Evolutionary conservation across 2,797 vertebrate species (phyloP).

Genomic region (Arnoldichthys spilopterus): DNA sequence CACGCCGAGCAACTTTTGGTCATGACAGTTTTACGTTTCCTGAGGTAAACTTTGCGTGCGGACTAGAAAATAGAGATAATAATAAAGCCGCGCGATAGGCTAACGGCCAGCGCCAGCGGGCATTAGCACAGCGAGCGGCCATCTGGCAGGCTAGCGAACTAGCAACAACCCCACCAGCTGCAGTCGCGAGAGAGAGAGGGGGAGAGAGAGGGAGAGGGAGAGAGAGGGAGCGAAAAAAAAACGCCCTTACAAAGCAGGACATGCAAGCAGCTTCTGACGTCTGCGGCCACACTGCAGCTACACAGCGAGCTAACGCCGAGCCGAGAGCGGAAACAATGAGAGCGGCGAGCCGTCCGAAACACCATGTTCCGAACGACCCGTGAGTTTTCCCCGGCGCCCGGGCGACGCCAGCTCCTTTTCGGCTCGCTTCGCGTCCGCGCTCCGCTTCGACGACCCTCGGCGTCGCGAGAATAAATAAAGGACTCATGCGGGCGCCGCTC

Average conservation of each 20-base stretch:
- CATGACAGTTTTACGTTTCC: conserved; percentile 38
- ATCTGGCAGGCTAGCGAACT: conserved; percentile 84
- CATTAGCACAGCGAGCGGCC: conserved; percentile 85
- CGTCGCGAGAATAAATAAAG: conserved; percentile 74
- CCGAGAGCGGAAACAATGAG: conserved; percentile 85
- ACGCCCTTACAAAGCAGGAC: conserved; percentile 89
- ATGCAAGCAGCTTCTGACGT: conserved; percentile 90
- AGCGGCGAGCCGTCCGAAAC: conserved; percentile 75
- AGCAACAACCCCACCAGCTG: conserved; percentile 81
- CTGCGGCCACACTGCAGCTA: conserved; percentile 87
- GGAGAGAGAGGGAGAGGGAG: conserved; percentile 6
- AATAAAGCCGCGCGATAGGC: conserved; percentile 70
- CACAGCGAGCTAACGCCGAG: conserved; percentile 82
- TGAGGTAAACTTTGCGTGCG: conserved; percentile 56
- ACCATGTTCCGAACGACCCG: conserved; percentile 71
- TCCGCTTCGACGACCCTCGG: conserved; percentile 70
- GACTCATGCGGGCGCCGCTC: conserved; percentile 88
- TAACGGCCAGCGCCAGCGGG: conserved; percentile 81
- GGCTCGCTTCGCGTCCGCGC: conserved; percentile 71
- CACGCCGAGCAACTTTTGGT: conserved; percentile 29
- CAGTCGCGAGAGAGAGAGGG: conserved; percentile 72
- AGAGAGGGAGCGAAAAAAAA: conserved; percentile 61
- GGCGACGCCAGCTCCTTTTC: conserved; percentile 67
- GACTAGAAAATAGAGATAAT: conserved; percentile 27
- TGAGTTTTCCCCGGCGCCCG: conserved; percentile 70